Evolutionary conservation across 2,113 vertebrate species (phyloP).

Genomic region (Myrmophylax atrothorax): DNA sequence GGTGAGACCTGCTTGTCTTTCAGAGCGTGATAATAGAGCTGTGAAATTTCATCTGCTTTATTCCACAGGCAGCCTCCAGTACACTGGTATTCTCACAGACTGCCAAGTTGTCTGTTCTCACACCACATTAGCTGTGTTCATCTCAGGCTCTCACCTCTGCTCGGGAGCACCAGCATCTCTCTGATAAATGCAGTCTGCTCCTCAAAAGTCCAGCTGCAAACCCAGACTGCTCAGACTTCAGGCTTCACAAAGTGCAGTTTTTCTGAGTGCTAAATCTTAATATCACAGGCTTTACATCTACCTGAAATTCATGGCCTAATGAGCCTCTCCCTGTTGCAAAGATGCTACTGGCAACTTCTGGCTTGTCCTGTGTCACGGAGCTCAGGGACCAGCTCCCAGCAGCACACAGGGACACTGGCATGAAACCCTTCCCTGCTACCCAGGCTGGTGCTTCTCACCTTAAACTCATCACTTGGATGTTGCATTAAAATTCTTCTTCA

Average conservation of each 20-base stretch:
- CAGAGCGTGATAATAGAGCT: constrained; percentile 2
- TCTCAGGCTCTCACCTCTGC: not conserved
- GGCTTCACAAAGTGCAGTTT: not conserved
- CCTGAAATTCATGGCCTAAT: fast-evolving
- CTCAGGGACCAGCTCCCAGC: not conserved
- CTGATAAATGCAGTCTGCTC: not conserved
- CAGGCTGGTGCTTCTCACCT: not conserved
- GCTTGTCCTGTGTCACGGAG: fast-evolving
- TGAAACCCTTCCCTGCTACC: not conserved
- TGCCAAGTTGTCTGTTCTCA: not conserved
- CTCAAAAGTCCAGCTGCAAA: not conserved
- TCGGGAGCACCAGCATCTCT: not conserved
- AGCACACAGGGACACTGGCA: fast-evolving
- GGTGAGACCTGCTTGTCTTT: not conserved
- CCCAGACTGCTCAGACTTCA: not conserved
- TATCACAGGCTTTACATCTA: not conserved
- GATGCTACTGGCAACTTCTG: not conserved
- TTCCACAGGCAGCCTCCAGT: not conserved
- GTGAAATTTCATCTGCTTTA: constrained; percentile 24
- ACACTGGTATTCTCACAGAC: not conserved
- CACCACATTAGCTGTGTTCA: not conserved
- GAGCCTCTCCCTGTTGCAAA: not conserved
- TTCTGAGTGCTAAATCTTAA: not conserved
- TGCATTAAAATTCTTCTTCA: not conserved
- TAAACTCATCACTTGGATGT: not conserved